Percentiles rank a stretch among this genome's conserved stretches.
Evolutionary conservation across 2,888 invertebrate genomes (phyloP).

Genomic region (Myopa testacea): DNA sequence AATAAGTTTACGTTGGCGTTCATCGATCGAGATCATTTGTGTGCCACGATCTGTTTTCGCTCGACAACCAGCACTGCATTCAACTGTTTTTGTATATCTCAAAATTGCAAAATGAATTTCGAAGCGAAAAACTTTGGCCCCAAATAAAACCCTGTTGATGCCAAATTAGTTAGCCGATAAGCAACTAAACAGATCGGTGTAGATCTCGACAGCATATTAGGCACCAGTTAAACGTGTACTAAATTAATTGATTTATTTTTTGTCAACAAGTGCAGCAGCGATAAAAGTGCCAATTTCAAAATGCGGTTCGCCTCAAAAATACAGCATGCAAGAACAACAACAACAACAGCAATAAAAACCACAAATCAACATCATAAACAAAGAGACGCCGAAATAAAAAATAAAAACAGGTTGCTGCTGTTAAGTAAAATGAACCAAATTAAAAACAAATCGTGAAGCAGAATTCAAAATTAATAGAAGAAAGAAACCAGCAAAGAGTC

Average conservation of each 20-base stretch:
- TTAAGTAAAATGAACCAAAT: conserved; percentile 3
- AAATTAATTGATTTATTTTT: conserved; percentile 21
- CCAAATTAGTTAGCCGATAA: conserved; percentile 19
- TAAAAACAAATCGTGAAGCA: conserved; percentile 2
- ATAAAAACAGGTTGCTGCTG: neutral
- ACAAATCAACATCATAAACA: neutral
- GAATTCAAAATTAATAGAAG: neutral
- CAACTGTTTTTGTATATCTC: too few relatives aligned
- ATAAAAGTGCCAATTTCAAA: neutral
- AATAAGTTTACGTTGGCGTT: too few relatives aligned
- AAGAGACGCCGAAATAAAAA: neutral
- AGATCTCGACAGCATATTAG: conserved; percentile 20
- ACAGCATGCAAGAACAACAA: neutral
- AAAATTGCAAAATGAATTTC: too few relatives aligned
- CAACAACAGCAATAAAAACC: neutral
- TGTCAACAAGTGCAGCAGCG: neutral
- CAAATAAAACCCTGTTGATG: neutral
- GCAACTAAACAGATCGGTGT: conserved; percentile 8
- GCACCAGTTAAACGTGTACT: conserved; percentile 1
- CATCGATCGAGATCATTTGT: too few relatives aligned
- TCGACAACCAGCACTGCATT: too few relatives aligned
- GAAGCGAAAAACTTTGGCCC: neutral
- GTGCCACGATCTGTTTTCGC: too few relatives aligned
- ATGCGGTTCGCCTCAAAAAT: too few relatives aligned
- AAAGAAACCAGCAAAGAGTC: neutral